A percentile compares a stretch with the other conserved stretches of the same genome.
Evolutionary conservation across 1,140 invertebrate genomes (phyloP).

Genomic region (Subanguina moxae): DNA sequence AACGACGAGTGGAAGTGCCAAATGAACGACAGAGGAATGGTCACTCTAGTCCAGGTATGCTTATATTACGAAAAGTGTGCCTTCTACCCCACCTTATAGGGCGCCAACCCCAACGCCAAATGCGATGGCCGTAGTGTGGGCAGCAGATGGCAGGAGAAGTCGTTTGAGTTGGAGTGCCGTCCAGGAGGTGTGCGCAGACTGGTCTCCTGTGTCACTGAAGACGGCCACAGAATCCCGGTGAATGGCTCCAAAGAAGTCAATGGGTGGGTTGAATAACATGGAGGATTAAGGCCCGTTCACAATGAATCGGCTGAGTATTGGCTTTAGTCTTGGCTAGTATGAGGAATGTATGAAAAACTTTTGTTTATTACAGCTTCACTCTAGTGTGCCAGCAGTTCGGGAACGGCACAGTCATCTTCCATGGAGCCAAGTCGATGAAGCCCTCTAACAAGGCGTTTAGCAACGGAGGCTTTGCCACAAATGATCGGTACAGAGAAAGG

Average conservation of each 20-base stretch:
- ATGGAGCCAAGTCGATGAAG: constrained; percentile 37
- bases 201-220: constrained; percentile 38
- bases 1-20: constrained; percentile 33
- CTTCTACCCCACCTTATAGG: background rate
- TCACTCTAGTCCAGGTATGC: constrained; percentile 34
- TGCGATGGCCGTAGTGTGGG: constrained; percentile 43
- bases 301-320: too few relatives aligned
- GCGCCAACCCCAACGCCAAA: constrained; percentile 42
- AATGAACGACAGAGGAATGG: constrained; percentile 40
- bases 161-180: constrained; percentile 47
- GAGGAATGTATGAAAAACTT: too few relatives aligned
- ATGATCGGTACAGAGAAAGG: background rate
- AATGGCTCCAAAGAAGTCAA: constrained; percentile 30
- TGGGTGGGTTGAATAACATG: background rate
- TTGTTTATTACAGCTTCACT: constrained; percentile 33
- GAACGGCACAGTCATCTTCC: constrained; percentile 48
- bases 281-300: too few relatives aligned
- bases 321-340: too few relatives aligned
- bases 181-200: constrained; percentile 31
- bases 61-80: background rate
- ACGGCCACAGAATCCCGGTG: constrained; percentile 33
- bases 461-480: background rate
- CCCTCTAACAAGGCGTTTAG: background rate
- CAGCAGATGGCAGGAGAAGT: constrained; percentile 45
- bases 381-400: constrained; percentile 38